Conservation (phyloP, 2,888 invertebrate species). For the Patella pellucida region DNA sequence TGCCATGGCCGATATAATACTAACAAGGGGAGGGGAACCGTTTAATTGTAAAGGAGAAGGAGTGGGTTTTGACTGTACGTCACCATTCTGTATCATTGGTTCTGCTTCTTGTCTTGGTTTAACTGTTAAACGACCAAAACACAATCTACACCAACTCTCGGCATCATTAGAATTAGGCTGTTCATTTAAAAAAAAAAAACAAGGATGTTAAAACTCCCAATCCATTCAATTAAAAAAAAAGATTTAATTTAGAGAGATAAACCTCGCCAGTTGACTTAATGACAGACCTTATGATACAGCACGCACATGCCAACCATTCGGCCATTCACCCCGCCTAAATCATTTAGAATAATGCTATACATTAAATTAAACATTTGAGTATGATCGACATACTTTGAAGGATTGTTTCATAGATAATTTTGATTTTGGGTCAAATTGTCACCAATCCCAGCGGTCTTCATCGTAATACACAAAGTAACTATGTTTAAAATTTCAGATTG, state of each 20-base stretch:
- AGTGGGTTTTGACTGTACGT: conserved; percentile 19
- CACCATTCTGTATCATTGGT: conserved; percentile 27
- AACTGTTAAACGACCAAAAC: conserved; percentile 65
- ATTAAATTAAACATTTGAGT: background rate
- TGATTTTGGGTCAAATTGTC: too few species aligned
- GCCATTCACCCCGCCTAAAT: background rate
- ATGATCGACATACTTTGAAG: too few species aligned
- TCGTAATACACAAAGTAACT: too few species aligned
- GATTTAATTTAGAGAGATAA: too few species aligned
- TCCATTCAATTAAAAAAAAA: too few species aligned
- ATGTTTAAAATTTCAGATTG: too few species aligned
- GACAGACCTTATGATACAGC: too few species aligned
- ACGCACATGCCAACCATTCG: too few species aligned
- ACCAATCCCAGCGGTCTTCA: too few species aligned
- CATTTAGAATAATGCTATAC: background rate
- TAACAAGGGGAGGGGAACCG: conserved; percentile 69
- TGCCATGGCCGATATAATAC: conserved; percentile 72
- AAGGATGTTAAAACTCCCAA: too few species aligned
- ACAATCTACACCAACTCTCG: conserved; percentile 73
- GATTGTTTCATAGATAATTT: too few species aligned
- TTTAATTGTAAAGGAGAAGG: conserved; percentile 20
- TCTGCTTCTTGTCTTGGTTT: conserved; percentile 25
- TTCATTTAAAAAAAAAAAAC: conserved; percentile 34
- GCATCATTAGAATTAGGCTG: conserved; percentile 72
- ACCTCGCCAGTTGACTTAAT: too few species aligned